Percentiles rank a stretch among this genome's conserved stretches.
Evolutionary conservation across 2,888 invertebrate genomes (phyloP).

Genomic region (Emmelina monodactyla): DNA sequence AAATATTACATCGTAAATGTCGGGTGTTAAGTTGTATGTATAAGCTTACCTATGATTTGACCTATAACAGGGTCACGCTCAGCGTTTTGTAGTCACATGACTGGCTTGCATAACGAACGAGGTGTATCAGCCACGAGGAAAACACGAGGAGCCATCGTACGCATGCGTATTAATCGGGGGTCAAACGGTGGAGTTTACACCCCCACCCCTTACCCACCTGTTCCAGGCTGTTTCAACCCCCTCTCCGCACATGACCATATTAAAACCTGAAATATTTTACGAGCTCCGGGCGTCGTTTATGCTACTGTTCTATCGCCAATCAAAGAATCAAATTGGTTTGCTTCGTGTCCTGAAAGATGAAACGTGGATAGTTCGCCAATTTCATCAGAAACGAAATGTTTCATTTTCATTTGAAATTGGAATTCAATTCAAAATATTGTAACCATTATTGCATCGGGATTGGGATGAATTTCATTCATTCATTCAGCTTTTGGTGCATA

Average conservation of each 20-base stretch:
- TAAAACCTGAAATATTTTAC: slow-evolving; percentile 49
- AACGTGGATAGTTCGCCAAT: too few relatives aligned
- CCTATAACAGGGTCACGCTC: too few relatives aligned
- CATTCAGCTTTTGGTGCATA: too few relatives aligned
- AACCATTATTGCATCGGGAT: too few relatives aligned
- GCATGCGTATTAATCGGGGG: slow-evolving; percentile 37
- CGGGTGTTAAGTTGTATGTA: too few relatives aligned
- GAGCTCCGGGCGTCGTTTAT: slow-evolving; percentile 37
- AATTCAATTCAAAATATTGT: too few relatives aligned
- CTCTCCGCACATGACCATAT: slow-evolving; percentile 27
- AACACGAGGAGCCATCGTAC: slow-evolving; percentile 44
- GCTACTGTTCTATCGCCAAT: slow-evolving; percentile 35
- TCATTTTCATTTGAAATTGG: too few relatives aligned
- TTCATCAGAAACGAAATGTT: too few relatives aligned
- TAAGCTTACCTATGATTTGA: too few relatives aligned
- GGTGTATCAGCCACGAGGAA: slow-evolving; percentile 37
- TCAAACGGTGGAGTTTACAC: slow-evolving; percentile 12
- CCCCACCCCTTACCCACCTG: slow-evolving; percentile 23
- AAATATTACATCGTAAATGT: too few relatives aligned
- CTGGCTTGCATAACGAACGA: slow-evolving; percentile 1
- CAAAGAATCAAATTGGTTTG: slow-evolving; percentile 27
- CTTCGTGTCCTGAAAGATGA: too few relatives aligned
- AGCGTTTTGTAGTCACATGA: background rate
- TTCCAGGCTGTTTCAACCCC: slow-evolving; percentile 18
- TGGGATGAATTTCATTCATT: too few relatives aligned